Conservation (phyloP, 2,797 vertebrate species). For the Cossypha heuglini region DNA sequence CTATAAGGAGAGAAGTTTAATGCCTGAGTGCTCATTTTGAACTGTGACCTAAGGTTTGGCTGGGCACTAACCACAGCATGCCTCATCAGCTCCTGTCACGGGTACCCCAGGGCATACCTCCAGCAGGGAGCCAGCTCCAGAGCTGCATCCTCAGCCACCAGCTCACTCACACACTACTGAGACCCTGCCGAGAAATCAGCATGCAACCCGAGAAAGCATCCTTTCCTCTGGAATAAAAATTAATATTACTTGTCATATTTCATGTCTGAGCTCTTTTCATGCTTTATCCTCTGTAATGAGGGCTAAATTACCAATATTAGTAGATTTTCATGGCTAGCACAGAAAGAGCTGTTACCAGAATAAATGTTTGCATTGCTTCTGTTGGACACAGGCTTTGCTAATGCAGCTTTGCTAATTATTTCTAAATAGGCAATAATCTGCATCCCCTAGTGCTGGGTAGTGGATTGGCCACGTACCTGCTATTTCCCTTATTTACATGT, state of each 20-base stretch:
- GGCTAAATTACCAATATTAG: conserved; percentile 91
- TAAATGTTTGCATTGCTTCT: conserved; percentile 89
- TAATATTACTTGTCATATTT: conserved; percentile 92
- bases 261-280: conserved; percentile 90
- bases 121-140: conserved; percentile 74
- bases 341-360: conserved; percentile 89
- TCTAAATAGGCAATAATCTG: conserved; percentile 91
- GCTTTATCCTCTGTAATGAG: conserved; percentile 90
- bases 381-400: conserved; percentile 87
- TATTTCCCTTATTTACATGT: conserved; percentile 94
- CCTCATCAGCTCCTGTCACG: conserved; percentile 79
- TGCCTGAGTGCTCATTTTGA: conserved; percentile 73
- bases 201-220: conserved; percentile 86
- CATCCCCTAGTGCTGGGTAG: conserved; percentile 85
- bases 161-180: conserved; percentile 73
- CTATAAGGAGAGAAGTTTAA: conserved; percentile 67
- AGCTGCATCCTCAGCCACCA: conserved; percentile 73
- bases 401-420: conserved; percentile 90
- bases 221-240: conserved; percentile 87
- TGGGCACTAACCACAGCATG: conserved; percentile 80
- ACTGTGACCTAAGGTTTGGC: conserved; percentile 78
- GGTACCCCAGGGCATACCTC: conserved; percentile 73
- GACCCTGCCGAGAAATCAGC: conserved; percentile 87
- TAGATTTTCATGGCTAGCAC: conserved; percentile 90
- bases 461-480: conserved; percentile 89